phyloP scores from a whole-genome alignment of 2,888 invertebrate genomes.

The Agrotis segetum region DNA sequence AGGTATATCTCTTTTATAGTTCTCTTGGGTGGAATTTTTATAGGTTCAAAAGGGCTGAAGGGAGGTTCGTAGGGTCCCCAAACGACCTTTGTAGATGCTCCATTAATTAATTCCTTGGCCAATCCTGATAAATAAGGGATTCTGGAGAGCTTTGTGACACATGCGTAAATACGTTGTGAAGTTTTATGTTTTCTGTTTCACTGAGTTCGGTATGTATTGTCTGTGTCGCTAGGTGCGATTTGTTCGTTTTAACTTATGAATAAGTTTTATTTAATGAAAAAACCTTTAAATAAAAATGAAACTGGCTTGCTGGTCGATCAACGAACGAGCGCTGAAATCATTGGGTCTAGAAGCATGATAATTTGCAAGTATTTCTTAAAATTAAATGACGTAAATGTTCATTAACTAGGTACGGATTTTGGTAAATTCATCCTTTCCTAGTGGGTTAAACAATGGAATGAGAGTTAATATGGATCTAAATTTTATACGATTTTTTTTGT shows the following conservation, averaged over 20 bases:
- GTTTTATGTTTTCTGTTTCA: conserved; percentile 40
- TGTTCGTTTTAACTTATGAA: not conserved
- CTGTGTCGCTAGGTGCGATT: not conserved
- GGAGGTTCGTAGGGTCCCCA: conserved; percentile 62
- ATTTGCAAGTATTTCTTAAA: too few species aligned
- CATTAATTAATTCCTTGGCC: conserved; percentile 82
- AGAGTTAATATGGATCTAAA: too few species aligned
- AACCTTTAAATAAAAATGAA: too few species aligned
- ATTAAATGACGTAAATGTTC: too few species aligned
- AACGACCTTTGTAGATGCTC: conserved; percentile 76
- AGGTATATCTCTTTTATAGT: conserved; percentile 69
- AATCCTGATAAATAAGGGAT: conserved; percentile 79
- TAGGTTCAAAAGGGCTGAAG: conserved; percentile 66
- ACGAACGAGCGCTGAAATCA: too few species aligned
- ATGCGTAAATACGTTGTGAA: conserved; percentile 46
- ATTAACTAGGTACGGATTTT: too few species aligned
- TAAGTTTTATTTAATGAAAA: too few species aligned
- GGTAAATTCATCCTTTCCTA: too few species aligned
- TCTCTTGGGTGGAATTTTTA: conserved; percentile 70
- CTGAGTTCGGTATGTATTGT: conserved; percentile 18
- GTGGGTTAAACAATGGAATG: too few species aligned
- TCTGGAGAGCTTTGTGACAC: conserved; percentile 43
- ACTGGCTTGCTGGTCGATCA: too few species aligned
- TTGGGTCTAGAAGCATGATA: too few species aligned
- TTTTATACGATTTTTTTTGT: too few species aligned